Evolutionary conservation across 1,140 invertebrate species (phyloP).

Genomic region (Araneus ventricosus): DNA sequence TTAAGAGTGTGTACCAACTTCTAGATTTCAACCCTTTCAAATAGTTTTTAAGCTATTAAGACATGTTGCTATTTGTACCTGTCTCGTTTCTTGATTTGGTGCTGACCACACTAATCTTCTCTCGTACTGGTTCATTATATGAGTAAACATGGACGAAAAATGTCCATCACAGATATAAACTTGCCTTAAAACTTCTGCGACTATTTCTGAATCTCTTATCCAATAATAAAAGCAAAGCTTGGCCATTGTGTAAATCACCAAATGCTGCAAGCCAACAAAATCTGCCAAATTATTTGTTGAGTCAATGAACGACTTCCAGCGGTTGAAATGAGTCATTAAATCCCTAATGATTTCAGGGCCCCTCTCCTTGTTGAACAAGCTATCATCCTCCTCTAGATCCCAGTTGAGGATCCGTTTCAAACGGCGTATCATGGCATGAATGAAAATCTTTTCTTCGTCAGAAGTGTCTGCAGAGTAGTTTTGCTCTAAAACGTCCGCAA

Average conservation of each 20-base stretch:
- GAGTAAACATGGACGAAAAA: conserved; percentile 52
- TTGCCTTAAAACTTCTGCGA: background rate
- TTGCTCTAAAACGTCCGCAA: conserved; percentile 21
- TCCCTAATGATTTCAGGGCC: conserved; percentile 17
- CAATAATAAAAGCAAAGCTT: conserved; percentile 61
- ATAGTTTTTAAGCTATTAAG: no score
- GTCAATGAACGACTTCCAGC: conserved; percentile 1
- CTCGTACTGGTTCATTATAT: background rate
- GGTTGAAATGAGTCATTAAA: background rate
- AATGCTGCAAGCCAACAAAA: conserved; percentile 33
- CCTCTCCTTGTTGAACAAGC: background rate
- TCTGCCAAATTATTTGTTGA: conserved; percentile 12
- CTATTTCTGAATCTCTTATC: conserved; percentile 32
- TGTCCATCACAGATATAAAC: conserved; percentile 59
- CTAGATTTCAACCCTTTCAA: no score
- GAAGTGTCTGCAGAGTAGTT: background rate
- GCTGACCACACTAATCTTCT: background rate
- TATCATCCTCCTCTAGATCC: conserved; percentile 11
- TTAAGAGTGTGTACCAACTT: no score
- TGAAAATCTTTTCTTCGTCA: conserved; percentile 2
- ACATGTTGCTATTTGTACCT: background rate
- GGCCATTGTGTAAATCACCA: conserved; percentile 33
- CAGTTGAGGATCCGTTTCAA: conserved; percentile 42
- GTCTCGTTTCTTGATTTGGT: conserved; percentile 6
- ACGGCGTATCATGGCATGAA: background rate